Evolutionary conservation across 1,140 invertebrate species (phyloP).

Genomic region (Euura saliciscinereae): DNA sequence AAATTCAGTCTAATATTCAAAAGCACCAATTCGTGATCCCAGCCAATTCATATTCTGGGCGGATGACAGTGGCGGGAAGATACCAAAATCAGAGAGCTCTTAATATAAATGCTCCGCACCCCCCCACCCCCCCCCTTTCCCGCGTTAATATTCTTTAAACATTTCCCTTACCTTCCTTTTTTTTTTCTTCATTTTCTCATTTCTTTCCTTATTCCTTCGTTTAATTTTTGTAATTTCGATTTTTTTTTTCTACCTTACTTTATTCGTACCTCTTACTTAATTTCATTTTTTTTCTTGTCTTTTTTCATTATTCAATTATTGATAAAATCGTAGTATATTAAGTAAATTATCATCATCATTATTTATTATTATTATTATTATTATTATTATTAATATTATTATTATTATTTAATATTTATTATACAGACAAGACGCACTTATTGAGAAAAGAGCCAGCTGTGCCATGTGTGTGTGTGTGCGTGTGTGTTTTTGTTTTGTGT

Average conservation of each 20-base stretch:
- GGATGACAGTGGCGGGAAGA: constrained; percentile 6
- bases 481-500: neutral
- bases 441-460: constrained; percentile 24
- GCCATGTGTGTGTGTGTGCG: constrained; percentile 15
- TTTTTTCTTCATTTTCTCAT: neutral
- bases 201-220: neutral
- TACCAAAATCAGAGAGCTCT: constrained; percentile 1
- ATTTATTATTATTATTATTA: too few species aligned
- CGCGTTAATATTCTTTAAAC: neutral
- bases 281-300: neutral
- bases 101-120: neutral
- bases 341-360: too few species aligned
- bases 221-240: neutral
- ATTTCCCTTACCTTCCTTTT: neutral
- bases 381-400: constrained; percentile 40
- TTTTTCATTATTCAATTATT: too few species aligned
- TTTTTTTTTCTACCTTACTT: neutral
- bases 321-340: too few species aligned
- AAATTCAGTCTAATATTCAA: constrained; percentile 59
- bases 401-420: constrained; percentile 30
- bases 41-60: neutral
- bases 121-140: neutral
- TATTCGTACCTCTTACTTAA: neutral
- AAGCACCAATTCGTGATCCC: constrained; percentile 51
- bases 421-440: constrained; percentile 10